Base-by-base conservation (phyloP, 2,113 vertebrate species). In the Syngnathoides biaculeatus region DNA sequence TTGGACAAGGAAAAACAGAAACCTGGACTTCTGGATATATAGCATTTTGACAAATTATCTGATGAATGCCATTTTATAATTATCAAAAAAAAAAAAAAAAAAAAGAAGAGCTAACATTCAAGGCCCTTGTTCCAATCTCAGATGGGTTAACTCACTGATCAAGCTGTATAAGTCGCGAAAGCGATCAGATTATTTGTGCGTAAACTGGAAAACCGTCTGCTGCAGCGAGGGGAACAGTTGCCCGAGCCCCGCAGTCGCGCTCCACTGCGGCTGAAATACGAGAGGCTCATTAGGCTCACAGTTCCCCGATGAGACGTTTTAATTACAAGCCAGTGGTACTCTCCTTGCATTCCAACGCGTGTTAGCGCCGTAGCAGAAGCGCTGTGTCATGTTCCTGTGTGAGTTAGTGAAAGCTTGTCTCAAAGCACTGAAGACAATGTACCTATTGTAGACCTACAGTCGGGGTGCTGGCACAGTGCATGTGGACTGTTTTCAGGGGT, bases 291-390 rank as follows among this genome's bases (percentile, higher is more conserved):
- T 86, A 86, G 71, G 70, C 74, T 73, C 4, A 47, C 67, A 68
- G 42, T 79, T 86, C 78, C 81, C 86, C 69, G 82, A 84, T 84
- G 86, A 87, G 79, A 78, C 79, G 73, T 68, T 87, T 89, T 89
- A 89, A 89, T 87, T 85, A 87, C 79, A 78, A 75, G 82, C 86
- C 79, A 78, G 50, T 71, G 81, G 74, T 82, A 80, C 78, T 69
- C 26, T 71, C 65, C 69, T 83, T 74, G 72, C 78, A 67, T 77
- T 81, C 75, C 77, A 83, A 78, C 79, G 67, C 73, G 74, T 68
- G 76, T 75, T 70, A 61, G 56, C 65, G 68, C 71, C 13, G 15
- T 26, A 68, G 68, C 65, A 66, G 19, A 63, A 62, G 67, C 67
- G 64, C 64, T 75, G 64, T 71, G 56, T 45, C 48, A 63, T 72